Percentiles rank a stretch among this genome's conserved stretches.
Conservation (phyloP, 2,113 vertebrate species). For the Balaenoptera acutorostrata region DNA sequence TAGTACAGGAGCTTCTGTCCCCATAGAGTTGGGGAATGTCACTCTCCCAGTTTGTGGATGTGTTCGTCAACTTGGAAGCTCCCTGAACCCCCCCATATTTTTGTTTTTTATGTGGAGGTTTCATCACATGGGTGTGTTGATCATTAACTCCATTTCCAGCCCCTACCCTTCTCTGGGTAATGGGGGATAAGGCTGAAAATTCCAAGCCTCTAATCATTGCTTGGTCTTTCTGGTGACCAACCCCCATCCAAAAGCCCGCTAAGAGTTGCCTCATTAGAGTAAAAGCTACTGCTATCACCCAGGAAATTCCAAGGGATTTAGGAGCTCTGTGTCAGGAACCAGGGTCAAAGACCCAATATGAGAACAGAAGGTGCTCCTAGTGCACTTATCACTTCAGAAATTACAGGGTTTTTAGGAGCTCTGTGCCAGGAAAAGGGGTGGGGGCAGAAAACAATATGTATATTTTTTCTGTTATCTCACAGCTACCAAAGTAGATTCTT, state of each 20-base stretch:
- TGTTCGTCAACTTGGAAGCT: not conserved
- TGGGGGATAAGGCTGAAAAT: not conserved
- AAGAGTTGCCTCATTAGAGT: not conserved
- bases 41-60: not conserved
- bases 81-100: not conserved
- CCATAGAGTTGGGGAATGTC: not conserved
- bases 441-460: not conserved
- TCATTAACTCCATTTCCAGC: not conserved
- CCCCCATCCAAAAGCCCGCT: not conserved
- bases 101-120: not conserved
- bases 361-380: not conserved
- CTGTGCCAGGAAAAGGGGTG: not conserved
- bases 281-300: not conserved
- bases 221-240: not conserved
- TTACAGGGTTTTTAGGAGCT: not conserved
- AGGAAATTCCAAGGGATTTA: not conserved
- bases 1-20: not conserved
- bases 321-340: not conserved
- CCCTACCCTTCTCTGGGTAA: not conserved
- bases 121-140: not conserved
- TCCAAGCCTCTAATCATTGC: not conserved
- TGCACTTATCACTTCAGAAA: not conserved
- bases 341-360: not conserved
- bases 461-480: not conserved
- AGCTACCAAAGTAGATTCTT: not conserved